Evolutionary conservation across 2,888 invertebrate genomes (phyloP), one percentile per base, ranked within the genome.

Genomic region (Rhodophaea formosa): DNA sequence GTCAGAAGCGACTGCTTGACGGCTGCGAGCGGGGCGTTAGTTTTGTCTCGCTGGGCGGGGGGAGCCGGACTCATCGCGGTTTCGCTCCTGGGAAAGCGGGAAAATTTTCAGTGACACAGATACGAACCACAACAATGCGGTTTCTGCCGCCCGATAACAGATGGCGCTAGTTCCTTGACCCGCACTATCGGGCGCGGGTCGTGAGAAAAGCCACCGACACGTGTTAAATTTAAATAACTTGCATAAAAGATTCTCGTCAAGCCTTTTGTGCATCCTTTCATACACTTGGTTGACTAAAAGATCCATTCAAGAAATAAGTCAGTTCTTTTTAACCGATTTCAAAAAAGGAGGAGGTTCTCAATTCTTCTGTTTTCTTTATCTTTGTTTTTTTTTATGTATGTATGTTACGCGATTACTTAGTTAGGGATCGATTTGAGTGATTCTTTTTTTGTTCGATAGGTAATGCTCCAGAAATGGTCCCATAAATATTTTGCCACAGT

Each of bases 51-150:
- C 23, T 70, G 72, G 67, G 86, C 75, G 84, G 86, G 85, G 84
- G 86, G 86, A 78, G 86, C 80, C 72, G 88, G 86, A 76, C 84
- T 81, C 88, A 88, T 86, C 62, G 88, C 80, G 75, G 80, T 77
- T 66, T 90, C 91, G 80, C 88, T 89, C 88, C 91, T 91, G 91
- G 86, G 88, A 88, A 90, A 88, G 74, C 73, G 75, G 84, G 83
- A 85, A 90, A 88, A 82, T 69, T 84, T 90, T 88, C 86, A 88
- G 88, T 69, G 80, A 71, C 78, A 64, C 60, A 69, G 72, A 74
- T 75, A 79, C 59, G 70, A 77, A 82, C 81, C 82, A 62, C 76
- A 64, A 62, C 76, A 64, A 30, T 72, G 81, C 75, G 81, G 84
- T 82, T 80, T 67, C 75, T 64, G 73, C 70, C 64, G 63, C 61